Conservation (phyloP, 2,113 vertebrate genomes). For the Hyperopisus bebe region DNA sequence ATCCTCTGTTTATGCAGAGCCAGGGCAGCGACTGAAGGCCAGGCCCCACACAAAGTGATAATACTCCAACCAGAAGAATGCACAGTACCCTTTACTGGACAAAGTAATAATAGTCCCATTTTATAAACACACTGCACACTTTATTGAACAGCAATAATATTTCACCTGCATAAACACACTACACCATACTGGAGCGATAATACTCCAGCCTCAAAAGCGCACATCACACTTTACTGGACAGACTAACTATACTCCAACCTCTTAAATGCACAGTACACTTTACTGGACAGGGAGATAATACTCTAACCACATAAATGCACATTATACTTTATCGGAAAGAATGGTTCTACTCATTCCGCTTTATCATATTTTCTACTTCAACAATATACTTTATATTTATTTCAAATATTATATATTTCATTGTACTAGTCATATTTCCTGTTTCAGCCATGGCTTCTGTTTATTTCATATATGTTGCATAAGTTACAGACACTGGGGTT, state of each 20-base stretch:
- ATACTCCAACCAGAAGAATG: neutral
- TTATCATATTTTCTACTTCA: neutral
- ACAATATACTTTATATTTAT: neutral
- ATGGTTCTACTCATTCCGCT: neutral
- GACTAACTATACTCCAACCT: neutral
- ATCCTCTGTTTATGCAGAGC: conserved; percentile 12
- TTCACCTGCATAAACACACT: neutral
- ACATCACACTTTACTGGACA: too few relatives aligned
- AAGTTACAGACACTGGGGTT: neutral
- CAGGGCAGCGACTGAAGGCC: neutral
- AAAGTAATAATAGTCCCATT: neutral
- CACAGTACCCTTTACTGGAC: neutral
- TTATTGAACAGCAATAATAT: neutral
- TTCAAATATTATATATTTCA: neutral
- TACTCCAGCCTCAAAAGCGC: neutral
- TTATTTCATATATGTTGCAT: neutral
- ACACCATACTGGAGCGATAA: neutral
- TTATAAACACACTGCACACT: neutral
- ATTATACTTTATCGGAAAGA: neutral
- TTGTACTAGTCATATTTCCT: neutral
- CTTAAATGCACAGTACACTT: neutral
- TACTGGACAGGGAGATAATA: neutral
- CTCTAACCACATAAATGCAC: neutral
- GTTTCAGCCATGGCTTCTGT: neutral
- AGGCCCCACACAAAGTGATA: neutral